Evolutionary conservation across 2,888 invertebrate species (phyloP), one percentile per base, ranked within the genome.

Genomic region (Apocheima hispidaria): DNA sequence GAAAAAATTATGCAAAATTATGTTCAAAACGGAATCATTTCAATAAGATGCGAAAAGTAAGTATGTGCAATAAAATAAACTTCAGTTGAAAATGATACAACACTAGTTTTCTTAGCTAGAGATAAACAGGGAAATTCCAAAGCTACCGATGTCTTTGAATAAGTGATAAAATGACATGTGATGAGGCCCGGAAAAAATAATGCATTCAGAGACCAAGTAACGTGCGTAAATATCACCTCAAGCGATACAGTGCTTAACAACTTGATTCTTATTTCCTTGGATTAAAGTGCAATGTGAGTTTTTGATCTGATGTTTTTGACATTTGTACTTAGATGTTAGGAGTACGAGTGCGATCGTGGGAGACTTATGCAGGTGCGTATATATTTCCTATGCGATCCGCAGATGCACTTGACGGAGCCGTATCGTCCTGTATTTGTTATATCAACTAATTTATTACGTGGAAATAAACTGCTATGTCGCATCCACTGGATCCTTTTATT

Each of bases 321-420:
- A 50, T 36, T 43, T 56, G 41, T 48, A 52, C n/a, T 41, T 52
- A 54, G 56, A 56, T 33, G 58, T 64, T 58, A 63, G 81, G 75
- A 70, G 73, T 74, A 75, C 28, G 20, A 9, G 46, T 20, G 20
- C 72, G 74, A 79, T 74, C 92, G 92, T 92, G 92, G 91, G 92
- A 92, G 86, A 77, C 64, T 68, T 79, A 81, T 83, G 92, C 92
- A 92, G 92, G 92, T 92, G 92, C 83, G 70, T n/a, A n/a, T 54
- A 50, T 28, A 52, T 83, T 87, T 88, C 88, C 86, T 87, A 83
- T 74, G 72, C 78, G 66, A 65, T 63, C 76, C 68, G 85, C 90
- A 90, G 87, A 89, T 88, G 91, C 80, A 84, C 75, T 80, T 75
- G 77, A 74, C 74, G 77, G 77, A 53, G 48, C 7, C 38, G 33